Evolutionary conservation across 2,888 invertebrate genomes (phyloP).

Genomic region (Drosophila tripunctata): DNA sequence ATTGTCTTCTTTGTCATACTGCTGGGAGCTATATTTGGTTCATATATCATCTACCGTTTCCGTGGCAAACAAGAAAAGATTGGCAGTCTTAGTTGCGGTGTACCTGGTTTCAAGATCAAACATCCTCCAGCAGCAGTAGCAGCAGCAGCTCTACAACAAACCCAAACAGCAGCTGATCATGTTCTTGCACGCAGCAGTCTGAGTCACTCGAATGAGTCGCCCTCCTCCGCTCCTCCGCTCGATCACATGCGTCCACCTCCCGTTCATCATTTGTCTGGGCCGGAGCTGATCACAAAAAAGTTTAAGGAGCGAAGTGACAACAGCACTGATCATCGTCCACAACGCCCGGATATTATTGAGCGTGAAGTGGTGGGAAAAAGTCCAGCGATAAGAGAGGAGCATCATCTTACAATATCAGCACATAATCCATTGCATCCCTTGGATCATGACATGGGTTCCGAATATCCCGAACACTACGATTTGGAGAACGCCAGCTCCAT

Average conservation of each 20-base stretch:
- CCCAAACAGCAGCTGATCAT: constrained; percentile 87
- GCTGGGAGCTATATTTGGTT: constrained; percentile 94
- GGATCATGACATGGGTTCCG: constrained; percentile 90
- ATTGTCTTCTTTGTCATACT: constrained; percentile 97
- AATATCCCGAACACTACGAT: constrained; percentile 96
- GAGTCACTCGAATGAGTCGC: constrained; percentile 88
- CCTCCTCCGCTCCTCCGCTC: no score
- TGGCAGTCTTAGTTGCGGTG: constrained; percentile 87
- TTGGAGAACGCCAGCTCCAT: constrained; percentile 98
- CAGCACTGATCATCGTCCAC: constrained; percentile 89
- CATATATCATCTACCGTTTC: constrained; percentile 95
- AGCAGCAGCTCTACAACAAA: constrained; percentile 88
- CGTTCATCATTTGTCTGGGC: constrained; percentile 90
- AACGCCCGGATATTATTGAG: constrained; percentile 97
- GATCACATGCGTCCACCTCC: constrained; percentile 50
- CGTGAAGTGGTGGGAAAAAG: constrained; percentile 94
- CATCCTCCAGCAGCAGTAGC: constrained; percentile 89
- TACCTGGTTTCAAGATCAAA: constrained; percentile 90
- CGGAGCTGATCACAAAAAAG: constrained; percentile 94
- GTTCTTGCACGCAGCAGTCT: constrained; percentile 88
- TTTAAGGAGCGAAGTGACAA: constrained; percentile 92
- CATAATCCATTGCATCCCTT: constrained; percentile 90
- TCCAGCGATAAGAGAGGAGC: constrained; percentile 91
- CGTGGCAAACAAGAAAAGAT: constrained; percentile 94
- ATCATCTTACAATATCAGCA: constrained; percentile 91